Base-by-base conservation (phyloP, 2,113 vertebrate species). In the Cryptoleucopteryx plumbea region DNA sequence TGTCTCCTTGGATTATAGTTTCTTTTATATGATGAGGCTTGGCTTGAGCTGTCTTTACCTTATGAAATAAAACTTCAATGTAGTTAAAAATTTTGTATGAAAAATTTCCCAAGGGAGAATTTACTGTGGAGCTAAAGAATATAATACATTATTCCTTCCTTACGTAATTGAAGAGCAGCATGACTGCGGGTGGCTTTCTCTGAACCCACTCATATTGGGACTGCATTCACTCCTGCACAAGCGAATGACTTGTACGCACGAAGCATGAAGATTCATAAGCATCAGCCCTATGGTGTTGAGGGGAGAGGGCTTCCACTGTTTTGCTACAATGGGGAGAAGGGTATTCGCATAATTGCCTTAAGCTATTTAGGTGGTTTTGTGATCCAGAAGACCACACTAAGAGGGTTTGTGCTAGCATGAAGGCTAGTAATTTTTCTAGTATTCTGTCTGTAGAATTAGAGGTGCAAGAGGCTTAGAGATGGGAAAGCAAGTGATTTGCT, bases 171-270 rank as follows among this genome's bases (percentile, higher is more conserved):
- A 68, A 45, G 55, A 87, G 61, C 75, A 84, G 81, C 52, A 7
- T 0, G 8, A n/a, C 32, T 62, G 45, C 47, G 82, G 45, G 47
- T n/a, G 47, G 16, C 38, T 86, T 62, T 47, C 20, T 7, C 53
- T 58, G 61, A 66, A 45, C 36, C 12, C 22, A 2, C 32, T 40
- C 34, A 7, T 6, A 0, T 0, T 1, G 59, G 62, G 59, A 9
- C 55, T 53, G 72, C 9, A 0, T 58, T 83, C 40, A 16, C 8
- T 79, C 38, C 74, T 0, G 0, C 36, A 12, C 27, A 3, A 0
- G 16, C 2, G 2, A 22, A 32, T 20, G 5, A 16, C 65, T 58
- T 58, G 42, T 25, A 8, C 15, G 6, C 43, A 7, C 31, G 29
- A 13, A 48, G 14, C 6, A 5, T 23, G 22, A 73, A 20, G 45